Evolutionary conservation across 2,113 vertebrate genomes (phyloP).

Genomic region (Hucho hucho): DNA sequence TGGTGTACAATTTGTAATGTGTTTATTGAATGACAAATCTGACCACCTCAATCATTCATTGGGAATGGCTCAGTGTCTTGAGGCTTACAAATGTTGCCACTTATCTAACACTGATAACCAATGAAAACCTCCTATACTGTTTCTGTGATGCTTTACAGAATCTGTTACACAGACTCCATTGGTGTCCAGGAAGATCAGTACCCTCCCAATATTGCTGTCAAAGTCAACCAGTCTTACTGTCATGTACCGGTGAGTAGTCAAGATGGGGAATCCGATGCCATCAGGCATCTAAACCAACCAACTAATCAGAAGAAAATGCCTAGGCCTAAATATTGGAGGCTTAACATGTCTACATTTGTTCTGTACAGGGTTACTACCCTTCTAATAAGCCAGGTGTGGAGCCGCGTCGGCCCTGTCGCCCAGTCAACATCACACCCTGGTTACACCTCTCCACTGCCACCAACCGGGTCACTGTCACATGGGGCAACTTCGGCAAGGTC

Average conservation of each 20-base stretch:
- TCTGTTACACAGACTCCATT: constrained; percentile 95
- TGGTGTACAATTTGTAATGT: not conserved
- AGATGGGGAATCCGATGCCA: constrained; percentile 77
- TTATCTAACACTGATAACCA: not conserved
- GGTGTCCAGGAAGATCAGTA: constrained; percentile 97
- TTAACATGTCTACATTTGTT: constrained; percentile 10
- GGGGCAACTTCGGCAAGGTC: constrained; percentile 99
- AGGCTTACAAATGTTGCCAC: not conserved
- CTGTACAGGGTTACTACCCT: constrained; percentile 90
- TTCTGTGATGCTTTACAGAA: constrained; percentile 73
- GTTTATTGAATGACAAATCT: not conserved
- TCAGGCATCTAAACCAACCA: constrained; percentile 80
- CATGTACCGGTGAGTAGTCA: constrained; percentile 90
- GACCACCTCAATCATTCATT: not conserved
- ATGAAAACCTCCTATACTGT: constrained; percentile 3
- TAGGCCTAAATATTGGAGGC: no score
- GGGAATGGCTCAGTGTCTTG: no score
- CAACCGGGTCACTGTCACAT: constrained; percentile 93
- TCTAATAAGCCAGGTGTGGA: constrained; percentile 98
- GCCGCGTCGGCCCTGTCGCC: constrained; percentile 93
- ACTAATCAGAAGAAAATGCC: constrained; percentile 39
- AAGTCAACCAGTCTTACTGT: constrained; percentile 98
- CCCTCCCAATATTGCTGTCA: constrained; percentile 95
- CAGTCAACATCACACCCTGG: constrained; percentile 96
- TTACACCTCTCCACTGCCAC: constrained; percentile 92